phyloP scores from a whole-genome alignment of 1,140 invertebrate species.

The Drosophila repletoides region DNA sequence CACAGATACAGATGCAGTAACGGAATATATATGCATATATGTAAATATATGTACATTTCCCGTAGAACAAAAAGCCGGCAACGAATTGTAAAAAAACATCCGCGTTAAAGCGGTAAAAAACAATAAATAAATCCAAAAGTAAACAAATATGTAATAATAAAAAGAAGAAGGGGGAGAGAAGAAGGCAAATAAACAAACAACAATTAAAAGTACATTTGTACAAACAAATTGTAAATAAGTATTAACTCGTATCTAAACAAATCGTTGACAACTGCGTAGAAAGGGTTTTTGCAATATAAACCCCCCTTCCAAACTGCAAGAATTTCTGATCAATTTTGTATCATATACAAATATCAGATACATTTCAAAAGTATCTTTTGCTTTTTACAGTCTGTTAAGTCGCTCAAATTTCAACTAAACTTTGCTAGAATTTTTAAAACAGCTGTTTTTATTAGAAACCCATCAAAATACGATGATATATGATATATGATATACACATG shows the following conservation, averaged over 20 bases:
- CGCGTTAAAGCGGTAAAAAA: conserved; percentile 31
- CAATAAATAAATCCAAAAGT: conserved; percentile 18
- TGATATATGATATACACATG: too few species aligned
- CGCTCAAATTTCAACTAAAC: background rate
- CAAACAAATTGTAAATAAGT: conserved; percentile 42
- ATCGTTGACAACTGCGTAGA: conserved; percentile 16
- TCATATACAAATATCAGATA: too few species aligned
- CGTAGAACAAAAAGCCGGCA: conserved; percentile 48
- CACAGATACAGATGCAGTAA: background rate
- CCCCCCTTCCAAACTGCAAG: too few species aligned
- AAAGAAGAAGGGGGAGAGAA: conserved; percentile 11
- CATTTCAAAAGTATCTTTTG: too few species aligned
- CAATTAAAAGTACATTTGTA: conserved; percentile 69
- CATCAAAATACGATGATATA: too few species aligned
- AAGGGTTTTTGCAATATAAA: too few species aligned
- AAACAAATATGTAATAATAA: conserved; percentile 48
- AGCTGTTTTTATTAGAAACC: too few species aligned
- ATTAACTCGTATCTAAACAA: conserved; percentile 16
- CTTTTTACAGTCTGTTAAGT: too few species aligned
- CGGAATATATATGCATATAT: conserved; percentile 20
- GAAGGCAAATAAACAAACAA: conserved; percentile 46
- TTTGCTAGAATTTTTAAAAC: too few species aligned
- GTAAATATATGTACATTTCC: conserved; percentile 15
- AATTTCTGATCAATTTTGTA: too few species aligned
- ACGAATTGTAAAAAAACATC: conserved; percentile 53